A percentile compares a stretch with the other conserved stretches of the same genome.
Conservation (phyloP, 2,888 invertebrate genomes). For the Hyppa rectilinea region DNA sequence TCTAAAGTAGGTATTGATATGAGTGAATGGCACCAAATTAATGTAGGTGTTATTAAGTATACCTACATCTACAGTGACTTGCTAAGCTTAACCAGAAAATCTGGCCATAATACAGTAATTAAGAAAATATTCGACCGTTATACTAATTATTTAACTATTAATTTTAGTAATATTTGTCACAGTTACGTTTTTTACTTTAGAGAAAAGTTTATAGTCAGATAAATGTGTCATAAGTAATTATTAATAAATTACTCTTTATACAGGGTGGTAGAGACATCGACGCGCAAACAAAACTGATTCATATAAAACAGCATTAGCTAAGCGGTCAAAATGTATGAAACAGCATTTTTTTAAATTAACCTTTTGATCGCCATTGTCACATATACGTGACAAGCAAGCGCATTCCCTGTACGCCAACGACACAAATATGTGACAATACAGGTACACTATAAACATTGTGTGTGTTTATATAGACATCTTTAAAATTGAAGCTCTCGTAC, state of each 20-base stretch:
- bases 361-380: too few species aligned
- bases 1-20: not conserved
- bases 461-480: too few species aligned
- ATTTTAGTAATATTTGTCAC: conserved; percentile 21
- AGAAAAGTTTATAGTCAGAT: conserved; percentile 22
- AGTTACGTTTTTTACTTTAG: conserved; percentile 20
- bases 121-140: conserved; percentile 34
- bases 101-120: conserved; percentile 8
- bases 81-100: conserved; percentile 5
- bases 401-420: too few species aligned
- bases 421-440: too few species aligned
- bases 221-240: conserved; percentile 10
- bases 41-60: not conserved
- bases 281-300: too few species aligned
- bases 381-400: too few species aligned
- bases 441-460: too few species aligned
- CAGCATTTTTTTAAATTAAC: too few species aligned
- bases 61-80: conserved; percentile 13
- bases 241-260: conserved; percentile 1
- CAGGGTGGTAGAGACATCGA: too few species aligned
- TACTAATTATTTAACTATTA: conserved; percentile 7
- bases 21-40: not conserved
- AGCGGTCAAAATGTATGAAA: too few species aligned
- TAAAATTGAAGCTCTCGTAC: too few species aligned
- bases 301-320: too few species aligned